Base-by-base conservation (phyloP, 2,113 vertebrate genomes). In the Ceyx cyanopectus region DNA sequence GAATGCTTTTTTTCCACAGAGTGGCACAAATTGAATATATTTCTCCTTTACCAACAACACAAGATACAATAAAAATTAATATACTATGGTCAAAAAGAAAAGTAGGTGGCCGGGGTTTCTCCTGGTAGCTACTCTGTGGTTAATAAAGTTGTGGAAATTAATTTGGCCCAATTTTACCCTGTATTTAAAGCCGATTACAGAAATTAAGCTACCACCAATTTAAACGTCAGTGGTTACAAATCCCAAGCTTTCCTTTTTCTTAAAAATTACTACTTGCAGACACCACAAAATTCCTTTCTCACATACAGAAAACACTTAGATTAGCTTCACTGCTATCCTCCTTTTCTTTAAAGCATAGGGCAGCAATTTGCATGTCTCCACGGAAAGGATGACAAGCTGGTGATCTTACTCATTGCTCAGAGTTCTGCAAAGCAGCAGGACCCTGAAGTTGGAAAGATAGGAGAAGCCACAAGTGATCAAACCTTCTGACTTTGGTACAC, bases 181-280 rank as follows among this genome's bases (percentile, higher is more conserved):
- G 1, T 29, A 56, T 85, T 88, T 83, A 86, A 94, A 76, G 43
- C 7, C 0, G 0, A 81, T 78, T 72, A 83, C 18, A 88, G 75
- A 83, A 78, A 86, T 50, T 41, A 67, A 45, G 23, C 40, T 90
- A 63, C 21, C n/a, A 56, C 7, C 10, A 88, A 67, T 75, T 83
- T 81, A 88, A 51, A 50, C 37, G 53, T 68, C 70, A 68, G 26
- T 30, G 30, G 37, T 81, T 86, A 92, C 45, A 88, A 84, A 90
- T 32, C 77, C 4, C 23, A 29, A 86, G 14, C 14, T 53, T 85
- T 62, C 46, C 9, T 60, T 88, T 88, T 74, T 63, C 45, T 68
- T 58, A 37, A 90, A 90, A 89, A 96, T 89, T 81, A 79, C 32
- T 75, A 46, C 58, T 75, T 79, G 77, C 27, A 81, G 50, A 32